Base-by-base conservation (phyloP, 2,888 invertebrate species). In the Laspeyria flexula region DNA sequence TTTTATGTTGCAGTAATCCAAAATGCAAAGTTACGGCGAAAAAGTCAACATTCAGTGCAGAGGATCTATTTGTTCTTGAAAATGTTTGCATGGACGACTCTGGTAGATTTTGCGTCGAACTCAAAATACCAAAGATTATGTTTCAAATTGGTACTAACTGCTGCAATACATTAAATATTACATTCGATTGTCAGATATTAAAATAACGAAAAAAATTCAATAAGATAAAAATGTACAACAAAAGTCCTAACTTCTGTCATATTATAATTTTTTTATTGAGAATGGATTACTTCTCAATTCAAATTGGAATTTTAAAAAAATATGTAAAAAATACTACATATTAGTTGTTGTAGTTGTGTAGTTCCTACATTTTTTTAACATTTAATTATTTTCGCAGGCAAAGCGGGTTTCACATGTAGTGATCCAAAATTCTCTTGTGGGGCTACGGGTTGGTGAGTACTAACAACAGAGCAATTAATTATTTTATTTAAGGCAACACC, bases 1-100 rank as follows among this genome's bases (percentile, higher is more conserved):
- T 43, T 15, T 30, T 21, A 33, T 7, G n/a, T 55, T 55, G 1
- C 49, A 55, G 54, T 15, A 38, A 42, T n/a, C 49, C 54, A 5
- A 40, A 45, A 45, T 45, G 44, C 4, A 42, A 33, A 25, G 1
- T 38, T 1, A 1, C 11, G 9, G n/a, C 10, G 1, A 49, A 31
- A 13, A 49, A 38, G 5, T 13, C 41, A 16, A 12, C 42, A 1
- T 27, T 49, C 10, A 38, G 42, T 33, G 43, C 38, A 2, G 43
- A 43, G n/a, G 31, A 49, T 0, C 18, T 49, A 4, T 43, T 49
- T 27, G 15, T 30, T 10, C 16, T 49, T 9, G 38, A 49, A 10
- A 31, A 33, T 15, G 38, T 40, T 2, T 23, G 37, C 4, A 38
- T 25, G 6, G 48, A 43, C 0, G 43, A n/a, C n/a, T 30, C 15